Base-by-base conservation (phyloP, 2,797 vertebrate species). In the Amphiprion clarkii region DNA sequence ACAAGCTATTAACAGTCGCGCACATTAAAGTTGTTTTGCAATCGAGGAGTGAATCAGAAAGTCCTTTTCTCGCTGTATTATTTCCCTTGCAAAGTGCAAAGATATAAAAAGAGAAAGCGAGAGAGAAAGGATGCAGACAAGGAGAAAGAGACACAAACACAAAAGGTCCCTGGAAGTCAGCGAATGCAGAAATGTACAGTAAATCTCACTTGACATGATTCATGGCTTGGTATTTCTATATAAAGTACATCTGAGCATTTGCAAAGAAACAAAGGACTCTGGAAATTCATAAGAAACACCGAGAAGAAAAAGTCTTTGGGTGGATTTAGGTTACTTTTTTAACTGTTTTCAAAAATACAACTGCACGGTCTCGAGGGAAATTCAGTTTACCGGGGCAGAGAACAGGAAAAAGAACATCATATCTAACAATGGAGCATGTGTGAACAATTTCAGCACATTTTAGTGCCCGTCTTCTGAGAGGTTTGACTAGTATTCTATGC, bases 201-300 rank as follows among this genome's bases (percentile, higher is more conserved):
- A 84, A 82, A 86, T 89, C 83, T 84, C 84, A 81, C 78, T 82
- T 82, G 87, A 85, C 81, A 65, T 81, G 83, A 87, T 89, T 86
- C 75, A 84, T 67, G 48, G 74, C 81, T 82, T 40, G 23, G 53
- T 85, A 65, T 73, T 82, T 91, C 83, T 89, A 85, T 84, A 90
- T 84, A 83, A 88, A 87, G 82, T 84, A 79, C 78, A 65, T 84
- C 73, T 76, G 78, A 89, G 71, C 71, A 67, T 78, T 79, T 69
- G 72, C 73, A 72, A 58, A 71, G 71, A 79, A 57, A 85, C 60
- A 85, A 87, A 84, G 64, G 49, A 55, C 17, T 62, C 12, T 7
- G 42, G 69, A 78, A 81, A 82, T 53, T 63, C 29, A 54, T 59
- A 51, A 67, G 52, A 54, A 74, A 51, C 19, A 36, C 0, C 40